Evolutionary conservation across 2,113 vertebrate genomes (phyloP).

Genomic region (Daphoenositta chrysoptera): DNA sequence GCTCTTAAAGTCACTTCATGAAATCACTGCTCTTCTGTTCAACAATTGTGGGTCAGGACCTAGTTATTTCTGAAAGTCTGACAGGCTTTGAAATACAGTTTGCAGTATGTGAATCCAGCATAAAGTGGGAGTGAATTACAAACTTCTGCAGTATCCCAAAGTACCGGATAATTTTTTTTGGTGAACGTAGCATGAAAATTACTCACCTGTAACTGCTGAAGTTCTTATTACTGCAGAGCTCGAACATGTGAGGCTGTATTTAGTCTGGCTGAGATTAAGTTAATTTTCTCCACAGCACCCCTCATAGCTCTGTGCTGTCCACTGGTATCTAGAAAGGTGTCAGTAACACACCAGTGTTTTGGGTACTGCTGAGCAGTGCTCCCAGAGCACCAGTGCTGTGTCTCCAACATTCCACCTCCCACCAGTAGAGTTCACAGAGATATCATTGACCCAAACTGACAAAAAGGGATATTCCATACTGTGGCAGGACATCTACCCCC

Average conservation of each 20-base stretch:
- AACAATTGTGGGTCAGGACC: neutral
- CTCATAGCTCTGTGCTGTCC: neutral
- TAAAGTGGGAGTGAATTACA: neutral
- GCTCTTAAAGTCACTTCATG: slow-evolving; percentile 9
- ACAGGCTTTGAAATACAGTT: slow-evolving; percentile 4
- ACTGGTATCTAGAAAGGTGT: neutral
- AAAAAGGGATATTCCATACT: neutral
- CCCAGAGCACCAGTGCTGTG: neutral
- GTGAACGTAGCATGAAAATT: neutral
- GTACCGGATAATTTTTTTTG: neutral
- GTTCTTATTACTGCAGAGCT: neutral
- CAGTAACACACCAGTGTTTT: neutral
- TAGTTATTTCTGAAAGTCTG: slow-evolving; percentile 13
- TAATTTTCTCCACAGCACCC: neutral
- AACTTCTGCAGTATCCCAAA: neutral
- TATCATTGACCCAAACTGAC: neutral
- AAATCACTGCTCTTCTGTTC: slow-evolving; percentile 10
- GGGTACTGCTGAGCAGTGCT: neutral
- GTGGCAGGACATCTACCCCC: no score
- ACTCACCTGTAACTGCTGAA: neutral
- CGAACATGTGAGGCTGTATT: neutral
- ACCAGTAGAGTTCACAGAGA: rapidly evolving
- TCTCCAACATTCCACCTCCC: neutral
- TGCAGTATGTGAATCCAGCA: neutral
- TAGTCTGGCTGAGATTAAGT: neutral